phyloP scores from a whole-genome alignment of 2,113 vertebrate species.

The Tachycineta bicolor region DNA sequence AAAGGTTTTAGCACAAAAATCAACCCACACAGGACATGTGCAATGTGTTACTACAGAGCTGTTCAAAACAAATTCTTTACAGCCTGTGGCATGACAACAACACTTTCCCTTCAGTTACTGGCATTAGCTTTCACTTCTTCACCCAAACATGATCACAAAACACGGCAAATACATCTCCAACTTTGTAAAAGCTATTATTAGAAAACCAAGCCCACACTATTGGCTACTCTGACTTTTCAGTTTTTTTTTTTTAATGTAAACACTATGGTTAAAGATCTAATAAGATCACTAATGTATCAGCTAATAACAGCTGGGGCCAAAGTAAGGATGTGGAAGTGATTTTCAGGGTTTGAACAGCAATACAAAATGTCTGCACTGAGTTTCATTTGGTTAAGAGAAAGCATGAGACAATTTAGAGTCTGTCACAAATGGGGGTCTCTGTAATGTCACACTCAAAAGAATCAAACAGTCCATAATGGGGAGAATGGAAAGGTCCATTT shows the following conservation, averaged over 20 bases:
- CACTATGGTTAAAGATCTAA: background rate
- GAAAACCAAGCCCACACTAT: background rate
- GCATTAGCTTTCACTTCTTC: background rate
- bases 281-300: background rate
- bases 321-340: background rate
- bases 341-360: background rate
- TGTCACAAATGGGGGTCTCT: background rate
- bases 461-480: background rate
- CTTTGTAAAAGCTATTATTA: background rate
- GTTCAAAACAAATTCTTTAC: background rate
- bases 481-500: background rate
- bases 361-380: background rate
- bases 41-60: background rate
- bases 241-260: no score
- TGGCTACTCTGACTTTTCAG: background rate
- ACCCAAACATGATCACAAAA: background rate
- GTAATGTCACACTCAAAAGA: background rate
- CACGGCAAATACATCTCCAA: background rate
- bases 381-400: background rate
- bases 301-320: background rate
- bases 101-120: background rate
- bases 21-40: background rate
- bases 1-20: constrained; percentile 33
- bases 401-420: background rate
- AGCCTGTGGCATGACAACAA: background rate